These are phyloP conservation scores for Poecilia wingei DNA, from an alignment of 2,797 vertebrate species.

Conservation along the genomic window DNA sequence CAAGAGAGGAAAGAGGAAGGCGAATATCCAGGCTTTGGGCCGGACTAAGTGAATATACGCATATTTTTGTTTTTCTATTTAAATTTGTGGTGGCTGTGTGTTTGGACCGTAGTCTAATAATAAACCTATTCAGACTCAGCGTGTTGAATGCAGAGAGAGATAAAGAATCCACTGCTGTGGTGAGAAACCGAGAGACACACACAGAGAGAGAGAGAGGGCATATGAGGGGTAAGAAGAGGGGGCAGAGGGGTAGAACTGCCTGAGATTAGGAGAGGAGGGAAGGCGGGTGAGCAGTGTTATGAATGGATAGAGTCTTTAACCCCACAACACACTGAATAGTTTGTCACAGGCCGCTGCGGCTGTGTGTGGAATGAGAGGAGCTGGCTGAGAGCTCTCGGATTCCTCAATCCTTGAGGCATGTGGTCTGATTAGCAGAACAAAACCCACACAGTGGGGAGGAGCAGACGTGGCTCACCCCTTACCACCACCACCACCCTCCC, in stretches of 20 bases:
- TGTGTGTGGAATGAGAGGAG: slow-evolving; percentile 77
- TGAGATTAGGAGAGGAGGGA: slow-evolving; percentile 68
- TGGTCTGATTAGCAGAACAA: slow-evolving; percentile 83
- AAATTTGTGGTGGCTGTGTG: slow-evolving; percentile 55
- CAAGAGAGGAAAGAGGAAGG: slow-evolving; percentile 38
- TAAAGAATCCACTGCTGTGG: slow-evolving; percentile 63
- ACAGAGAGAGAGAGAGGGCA: slow-evolving; percentile 66
- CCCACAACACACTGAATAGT: slow-evolving; percentile 77
- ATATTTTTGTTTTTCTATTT: slow-evolving; percentile 50
- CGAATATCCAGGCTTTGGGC: slow-evolving; percentile 58
- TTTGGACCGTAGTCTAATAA: slow-evolving; percentile 75
- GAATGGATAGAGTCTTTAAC: slow-evolving; percentile 85
- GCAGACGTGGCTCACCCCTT: slow-evolving; percentile 57
- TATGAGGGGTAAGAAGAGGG: slow-evolving; percentile 68
- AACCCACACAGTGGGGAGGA: slow-evolving; percentile 82
- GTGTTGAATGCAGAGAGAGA: slow-evolving; percentile 59
- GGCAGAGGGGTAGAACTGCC: slow-evolving; percentile 54
- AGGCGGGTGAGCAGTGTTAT: slow-evolving; percentile 68
- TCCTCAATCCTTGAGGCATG: slow-evolving; percentile 82
- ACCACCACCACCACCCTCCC: slow-evolving; percentile 1
- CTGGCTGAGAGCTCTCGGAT: slow-evolving; percentile 77
- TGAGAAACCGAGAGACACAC: slow-evolving; percentile 53
- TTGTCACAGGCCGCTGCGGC: slow-evolving; percentile 78
- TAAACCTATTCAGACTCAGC: slow-evolving; percentile 68
- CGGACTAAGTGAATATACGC: slow-evolving; percentile 37